Conservation (phyloP, 1,140 invertebrate genomes). For the Meloidogyne floridensis region DNA sequence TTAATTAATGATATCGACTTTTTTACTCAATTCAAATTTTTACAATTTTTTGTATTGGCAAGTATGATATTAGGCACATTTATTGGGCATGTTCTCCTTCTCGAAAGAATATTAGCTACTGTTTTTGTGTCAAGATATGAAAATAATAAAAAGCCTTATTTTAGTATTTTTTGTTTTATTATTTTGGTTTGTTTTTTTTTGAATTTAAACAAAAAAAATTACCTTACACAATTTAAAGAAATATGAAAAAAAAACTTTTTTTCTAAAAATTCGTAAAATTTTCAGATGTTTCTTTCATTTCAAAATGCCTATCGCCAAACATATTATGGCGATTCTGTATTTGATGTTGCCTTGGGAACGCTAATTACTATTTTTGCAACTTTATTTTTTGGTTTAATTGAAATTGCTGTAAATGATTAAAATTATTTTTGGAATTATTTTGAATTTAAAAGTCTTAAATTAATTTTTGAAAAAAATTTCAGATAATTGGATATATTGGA, state of each 20-base stretch:
- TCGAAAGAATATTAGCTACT: constrained; percentile 16
- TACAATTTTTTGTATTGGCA: not conserved
- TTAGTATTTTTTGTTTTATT: constrained; percentile 11
- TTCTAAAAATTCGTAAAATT: not conserved
- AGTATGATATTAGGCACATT: not conserved
- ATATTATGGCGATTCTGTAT: not conserved
- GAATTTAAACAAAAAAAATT: no score
- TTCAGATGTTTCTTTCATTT: not conserved
- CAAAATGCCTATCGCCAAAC: constrained; percentile 13
- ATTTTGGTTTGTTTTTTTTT: not conserved
- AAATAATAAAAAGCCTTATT: constrained; percentile 18
- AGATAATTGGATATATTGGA: not conserved
- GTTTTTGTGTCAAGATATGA: constrained; percentile 16
- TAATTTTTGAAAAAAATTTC: not conserved
- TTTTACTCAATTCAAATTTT: not conserved
- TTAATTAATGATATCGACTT: not conserved
- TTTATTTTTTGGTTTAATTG: not conserved
- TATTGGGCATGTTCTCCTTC: not conserved
- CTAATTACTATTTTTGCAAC: not conserved
- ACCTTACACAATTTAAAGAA: no score
- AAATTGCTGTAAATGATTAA: not conserved
- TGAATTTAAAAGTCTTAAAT: no score
- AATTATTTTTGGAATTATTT: not conserved
- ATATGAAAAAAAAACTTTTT: no score
- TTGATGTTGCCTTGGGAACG: constrained; percentile 4